Base-by-base conservation (phyloP, 1,140 invertebrate genomes). In the Pseudomyrmex dendroicus region DNA sequence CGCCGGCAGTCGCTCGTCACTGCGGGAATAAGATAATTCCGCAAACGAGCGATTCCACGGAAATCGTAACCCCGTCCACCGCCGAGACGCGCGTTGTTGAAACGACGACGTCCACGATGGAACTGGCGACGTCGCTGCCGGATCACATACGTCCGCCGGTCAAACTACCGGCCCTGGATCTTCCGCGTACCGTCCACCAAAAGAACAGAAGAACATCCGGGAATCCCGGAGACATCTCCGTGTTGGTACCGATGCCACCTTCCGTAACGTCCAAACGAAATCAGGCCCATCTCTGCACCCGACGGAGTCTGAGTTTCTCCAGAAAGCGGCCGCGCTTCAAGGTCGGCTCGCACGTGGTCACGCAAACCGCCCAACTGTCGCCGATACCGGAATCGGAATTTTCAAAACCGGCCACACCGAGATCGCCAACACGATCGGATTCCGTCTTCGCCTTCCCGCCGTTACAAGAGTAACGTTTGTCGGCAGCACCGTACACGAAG, bases 331-430 rank as follows among this genome's bases (percentile, higher is more conserved):
- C 93, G 0, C 90, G 92, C 50, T 92, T 93, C 73, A 94, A 93
- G 64, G 85, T 93, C 25, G 91, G 91, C 9, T 91, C 91, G 7
- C 92, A 95, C 90, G 89, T 95, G 84, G 89, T 95, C 80, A 89
- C 91, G 73, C 91, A 95, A 87, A 89, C 95, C 86, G 80, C 95
- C 91, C 91, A 96, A 50, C 91, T 97, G 59, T 97, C 96, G 48
- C 96, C 96, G 10, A 97, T 97, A 48, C 95, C 96, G 56, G 96
- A 97, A 87, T 96, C 96, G 15, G 96, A 96, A n/a, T 93, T 96
- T 1, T 97, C 96, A 3, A 97, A 97, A 93, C 96, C 96, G 0
- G 95, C 96, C 2, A 96, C 96, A 66, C 96, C 96, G 17, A 94
- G 95, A 86, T 95, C 96, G 73, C 96, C 96, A n/a, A 93, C 93